Base-by-base conservation (phyloP, 2,113 vertebrate genomes). In the Rhinichthys klamathensis region DNA sequence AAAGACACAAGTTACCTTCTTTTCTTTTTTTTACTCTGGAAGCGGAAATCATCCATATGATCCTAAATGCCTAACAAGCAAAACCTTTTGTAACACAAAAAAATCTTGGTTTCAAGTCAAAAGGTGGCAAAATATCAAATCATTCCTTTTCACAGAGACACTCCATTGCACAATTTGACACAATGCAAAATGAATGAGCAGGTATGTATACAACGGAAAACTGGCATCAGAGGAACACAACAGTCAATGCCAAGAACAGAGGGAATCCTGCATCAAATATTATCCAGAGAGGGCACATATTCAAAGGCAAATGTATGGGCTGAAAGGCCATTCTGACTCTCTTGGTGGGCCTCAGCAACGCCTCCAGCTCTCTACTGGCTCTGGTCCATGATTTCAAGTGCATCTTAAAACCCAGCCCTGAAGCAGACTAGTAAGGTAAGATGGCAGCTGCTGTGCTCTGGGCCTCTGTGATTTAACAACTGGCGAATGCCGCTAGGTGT, bases 41-140 rank as follows among this genome's bases (percentile, higher is more conserved):
- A 44, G 38, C 13, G 12, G 41, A 27, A 30, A 30, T 30, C 41
- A 27, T 18, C 27, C 89, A 25, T 60, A n/a, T 4, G 58, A 90
- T 90, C 90, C 86, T 92, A 90, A 93, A 88, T 82, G 88, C 89
- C 92, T 91, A 91, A 91, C 91, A 90, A 91, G 82, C 82, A 83
- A 90, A 88, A 87, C 46, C 81, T 87, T 89, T 89, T 76, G 84
- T 84, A 89, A 83, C 89, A 88, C 38, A 84, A 91, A 90, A 88
- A 91, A 86, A 89, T 90, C 81, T 89, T 18, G 89, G 85, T 90
- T 91, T 89, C 86, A 90, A 91, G 92, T 90, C 91, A 91, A 78
- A 91, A 91, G 91, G 91, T 93, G 91, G 91, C 92, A 93, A 91
- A 92, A 94, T 92, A 93, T 93, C 89, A 92, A 93, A 92, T 93